Evolutionary conservation across 2,888 invertebrate genomes (phyloP).

Genomic region (Drosophila acutilabella): DNA sequence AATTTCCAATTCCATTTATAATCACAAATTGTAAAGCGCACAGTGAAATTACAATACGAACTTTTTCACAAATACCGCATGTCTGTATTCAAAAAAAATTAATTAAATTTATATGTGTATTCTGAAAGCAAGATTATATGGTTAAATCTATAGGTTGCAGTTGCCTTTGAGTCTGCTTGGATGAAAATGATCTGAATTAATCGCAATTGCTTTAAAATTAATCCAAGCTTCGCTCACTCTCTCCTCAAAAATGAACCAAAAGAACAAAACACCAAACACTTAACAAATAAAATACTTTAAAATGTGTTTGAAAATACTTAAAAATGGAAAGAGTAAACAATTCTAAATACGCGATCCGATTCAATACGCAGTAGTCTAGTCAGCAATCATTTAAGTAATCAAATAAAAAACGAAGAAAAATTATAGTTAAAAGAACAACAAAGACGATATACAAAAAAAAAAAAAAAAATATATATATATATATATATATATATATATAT

Average conservation of each 20-base stretch:
- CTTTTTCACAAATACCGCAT: slow-evolving; percentile 16
- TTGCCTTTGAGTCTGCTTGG: slow-evolving; percentile 44
- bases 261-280: slow-evolving; percentile 53
- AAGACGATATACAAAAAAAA: slow-evolving; percentile 40
- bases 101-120: slow-evolving; percentile 44
- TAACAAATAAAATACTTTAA: slow-evolving; percentile 32
- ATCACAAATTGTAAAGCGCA: slow-evolving; percentile 65
- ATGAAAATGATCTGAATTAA: slow-evolving; percentile 9
- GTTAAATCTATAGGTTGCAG: slow-evolving; percentile 34
- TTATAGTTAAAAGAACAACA: slow-evolving; percentile 59
- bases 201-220: slow-evolving; percentile 5
- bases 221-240: slow-evolving; percentile 15
- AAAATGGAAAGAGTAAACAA: slow-evolving; percentile 35
- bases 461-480: slow-evolving; percentile 46
- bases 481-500: slow-evolving; percentile 42
- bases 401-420: slow-evolving; percentile 22
- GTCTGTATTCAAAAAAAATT: slow-evolving; percentile 35
- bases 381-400: slow-evolving; percentile 73
- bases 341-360: slow-evolving; percentile 66
- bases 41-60: slow-evolving; percentile 49
- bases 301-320: slow-evolving; percentile 11
- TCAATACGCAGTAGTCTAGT: slow-evolving; percentile 72
- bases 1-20: slow-evolving; percentile 30
- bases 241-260: slow-evolving; percentile 46
- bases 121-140: slow-evolving; percentile 55